Conservation (phyloP, 2,113 vertebrate species). For the Gallinago paraguaiae region DNA sequence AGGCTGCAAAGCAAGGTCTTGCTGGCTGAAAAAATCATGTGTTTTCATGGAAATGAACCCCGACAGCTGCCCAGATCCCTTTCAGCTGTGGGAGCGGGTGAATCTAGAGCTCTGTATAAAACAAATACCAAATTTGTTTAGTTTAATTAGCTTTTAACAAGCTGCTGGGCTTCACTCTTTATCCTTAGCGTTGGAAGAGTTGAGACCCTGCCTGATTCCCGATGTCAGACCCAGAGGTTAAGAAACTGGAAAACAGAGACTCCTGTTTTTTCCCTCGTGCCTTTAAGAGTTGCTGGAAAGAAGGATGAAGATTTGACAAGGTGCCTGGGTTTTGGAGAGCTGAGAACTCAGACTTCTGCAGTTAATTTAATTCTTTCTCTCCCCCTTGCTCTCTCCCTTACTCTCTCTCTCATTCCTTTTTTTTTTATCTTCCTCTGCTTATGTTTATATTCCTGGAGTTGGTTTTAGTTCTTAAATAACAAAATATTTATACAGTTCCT, state of each 20-base stretch:
- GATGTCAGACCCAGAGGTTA: background rate
- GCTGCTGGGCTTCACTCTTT: background rate
- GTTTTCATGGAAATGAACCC: background rate
- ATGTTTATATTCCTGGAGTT: background rate
- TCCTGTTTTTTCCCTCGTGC: background rate
- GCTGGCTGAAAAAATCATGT: rapidly evolving
- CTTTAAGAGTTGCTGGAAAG: background rate
- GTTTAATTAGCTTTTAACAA: background rate
- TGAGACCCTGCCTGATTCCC: background rate
- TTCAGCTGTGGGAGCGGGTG: background rate
- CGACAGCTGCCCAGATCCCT: background rate
- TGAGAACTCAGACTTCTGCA: background rate
- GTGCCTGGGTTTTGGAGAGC: background rate
- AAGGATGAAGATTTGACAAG: background rate
- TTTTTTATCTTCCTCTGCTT: background rate
- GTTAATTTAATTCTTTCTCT: background rate
- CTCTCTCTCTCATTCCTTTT: too few relatives aligned
- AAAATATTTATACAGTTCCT: background rate
- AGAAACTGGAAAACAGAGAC: background rate
- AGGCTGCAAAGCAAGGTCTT: background rate
- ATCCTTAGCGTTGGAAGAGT: rapidly evolving
- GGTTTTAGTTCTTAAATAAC: background rate
- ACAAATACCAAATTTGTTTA: background rate
- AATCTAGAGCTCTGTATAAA: background rate
- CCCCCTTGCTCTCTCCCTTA: too few relatives aligned